Evolutionary conservation across 2,888 invertebrate species (phyloP), one percentile per base, ranked within the genome.

Genomic region (Cristatella mucedo): DNA sequence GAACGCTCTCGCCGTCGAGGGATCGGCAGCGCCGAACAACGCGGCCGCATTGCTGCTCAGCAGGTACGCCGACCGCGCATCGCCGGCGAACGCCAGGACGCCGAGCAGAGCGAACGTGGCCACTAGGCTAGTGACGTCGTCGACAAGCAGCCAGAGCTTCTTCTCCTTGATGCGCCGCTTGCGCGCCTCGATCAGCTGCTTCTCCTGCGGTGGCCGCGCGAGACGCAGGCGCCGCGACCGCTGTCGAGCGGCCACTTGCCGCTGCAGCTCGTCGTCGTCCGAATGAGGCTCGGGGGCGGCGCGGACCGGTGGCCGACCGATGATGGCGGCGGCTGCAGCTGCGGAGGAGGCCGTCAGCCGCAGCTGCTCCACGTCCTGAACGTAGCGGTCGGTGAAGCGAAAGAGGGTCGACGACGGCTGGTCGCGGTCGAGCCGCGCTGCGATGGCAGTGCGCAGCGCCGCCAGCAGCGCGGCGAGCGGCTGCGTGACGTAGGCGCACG

Each of bases 141-240:
- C 36, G 7, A 4, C 36, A 3, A 36, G 36, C 16, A 13, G 22
- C n/a, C n/a, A 15, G 6, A 36, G 26, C 36, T 56, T 57, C 38
- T 53, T 60, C 45, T 63, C 57, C 44, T 61, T 61, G 43, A 63
- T 53, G 16, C 53, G 54, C 40, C 53, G 52, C 40, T 59, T 61
- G 29, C 62, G 47, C 1, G 62, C 52, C 42, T 60, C 56, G 22
- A 58, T 56, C 31, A 63, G 51, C 30, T 57, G 53, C 42, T 61
- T 59, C 43, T 62, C 61, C 40, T 62, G 61, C 4, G 63, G 62
- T 4, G 63, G 63, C 36, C 63, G 46, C 4, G 60, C 57, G 51
- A 61, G 61, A 29, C 62, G 41, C 22, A 63, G 46, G 42, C 63
- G 61, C 18, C 63, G 44, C 2, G 62, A 63, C 38, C 63, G 47